phyloP scores from a whole-genome alignment of 2,797 vertebrate genomes.

The Danio albolineatus region DNA sequence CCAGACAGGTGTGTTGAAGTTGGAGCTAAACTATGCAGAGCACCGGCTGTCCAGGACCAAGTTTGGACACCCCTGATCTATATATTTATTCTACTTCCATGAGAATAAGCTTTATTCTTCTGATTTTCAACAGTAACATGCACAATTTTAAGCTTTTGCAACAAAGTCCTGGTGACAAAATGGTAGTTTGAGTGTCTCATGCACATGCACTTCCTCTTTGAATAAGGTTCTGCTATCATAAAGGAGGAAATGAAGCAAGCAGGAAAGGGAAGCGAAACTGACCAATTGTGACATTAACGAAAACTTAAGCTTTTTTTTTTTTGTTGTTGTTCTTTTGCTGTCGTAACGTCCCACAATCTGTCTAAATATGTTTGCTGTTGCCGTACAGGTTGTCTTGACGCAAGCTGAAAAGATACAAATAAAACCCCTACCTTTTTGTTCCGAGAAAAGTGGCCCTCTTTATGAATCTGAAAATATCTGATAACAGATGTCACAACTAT shows the following conservation, averaged over 20 bases:
- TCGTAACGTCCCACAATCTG: neutral
- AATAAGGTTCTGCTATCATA: constrained; percentile 6
- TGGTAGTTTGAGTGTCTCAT: neutral
- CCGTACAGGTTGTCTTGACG: neutral
- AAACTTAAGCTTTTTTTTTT: neutral
- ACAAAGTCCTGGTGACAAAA: neutral
- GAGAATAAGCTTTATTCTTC: neutral
- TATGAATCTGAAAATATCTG: neutral
- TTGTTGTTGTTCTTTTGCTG: neutral
- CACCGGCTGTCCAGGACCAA: no score
- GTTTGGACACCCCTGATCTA: no score
- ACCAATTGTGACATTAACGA: constrained; percentile 34
- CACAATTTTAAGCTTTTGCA: neutral
- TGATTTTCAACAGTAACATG: neutral
- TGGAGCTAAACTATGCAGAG: no score
- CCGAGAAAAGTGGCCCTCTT: neutral
- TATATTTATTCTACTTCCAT: no score
- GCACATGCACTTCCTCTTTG: constrained; percentile 51
- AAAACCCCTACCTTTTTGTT: neutral
- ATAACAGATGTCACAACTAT: no score
- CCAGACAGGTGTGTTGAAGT: no score
- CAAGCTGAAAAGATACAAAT: no score
- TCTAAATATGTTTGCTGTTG: neutral
- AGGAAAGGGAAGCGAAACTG: constrained; percentile 57
- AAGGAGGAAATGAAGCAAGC: constrained; percentile 53